phyloP scores from a whole-genome alignment of 2,797 vertebrate genomes.

The Sus cebifrons region DNA sequence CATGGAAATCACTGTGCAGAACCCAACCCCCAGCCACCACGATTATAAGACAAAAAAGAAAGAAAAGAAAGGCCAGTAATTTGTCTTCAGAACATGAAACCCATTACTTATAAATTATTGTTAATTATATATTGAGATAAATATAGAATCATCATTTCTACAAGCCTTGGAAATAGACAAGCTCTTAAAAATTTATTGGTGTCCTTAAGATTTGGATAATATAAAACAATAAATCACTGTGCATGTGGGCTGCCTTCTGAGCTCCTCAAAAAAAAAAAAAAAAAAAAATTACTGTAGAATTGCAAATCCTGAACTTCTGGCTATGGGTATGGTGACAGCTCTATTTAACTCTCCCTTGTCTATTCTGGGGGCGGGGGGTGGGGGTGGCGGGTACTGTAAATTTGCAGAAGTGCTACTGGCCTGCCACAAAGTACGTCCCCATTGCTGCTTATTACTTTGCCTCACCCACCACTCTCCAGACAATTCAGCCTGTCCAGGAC shows the following conservation, averaged over 20 bases:
- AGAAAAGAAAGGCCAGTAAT: constrained; percentile 56
- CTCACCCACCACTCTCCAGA: neutral
- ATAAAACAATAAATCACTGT: constrained; percentile 71
- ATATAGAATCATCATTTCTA: constrained; percentile 78
- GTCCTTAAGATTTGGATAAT: constrained; percentile 70
- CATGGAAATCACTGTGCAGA: constrained; percentile 65
- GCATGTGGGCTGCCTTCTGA: constrained; percentile 32
- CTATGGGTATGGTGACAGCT: neutral
- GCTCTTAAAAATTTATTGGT: constrained; percentile 79
- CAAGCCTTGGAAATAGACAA: constrained; percentile 73
- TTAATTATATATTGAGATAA: constrained; percentile 81
- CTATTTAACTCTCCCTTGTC: neutral
- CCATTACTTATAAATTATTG: constrained; percentile 79
- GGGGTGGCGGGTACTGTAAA: neutral
- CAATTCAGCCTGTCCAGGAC: neutral
- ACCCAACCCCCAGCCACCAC: constrained; percentile 18
- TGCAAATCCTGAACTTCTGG: neutral
- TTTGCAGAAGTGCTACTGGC: neutral
- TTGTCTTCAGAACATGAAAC: constrained; percentile 75
- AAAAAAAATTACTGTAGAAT: constrained; percentile 52
- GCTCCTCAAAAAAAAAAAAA: neutral
- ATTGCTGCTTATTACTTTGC: neutral
- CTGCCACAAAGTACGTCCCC: neutral
- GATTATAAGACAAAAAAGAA: neutral
- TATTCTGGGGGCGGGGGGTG: fast-evolving